These are phyloP conservation scores for Lampris megalopsis DNA, from an alignment of 2,113 vertebrate species.

Conservation along the genomic window DNA sequence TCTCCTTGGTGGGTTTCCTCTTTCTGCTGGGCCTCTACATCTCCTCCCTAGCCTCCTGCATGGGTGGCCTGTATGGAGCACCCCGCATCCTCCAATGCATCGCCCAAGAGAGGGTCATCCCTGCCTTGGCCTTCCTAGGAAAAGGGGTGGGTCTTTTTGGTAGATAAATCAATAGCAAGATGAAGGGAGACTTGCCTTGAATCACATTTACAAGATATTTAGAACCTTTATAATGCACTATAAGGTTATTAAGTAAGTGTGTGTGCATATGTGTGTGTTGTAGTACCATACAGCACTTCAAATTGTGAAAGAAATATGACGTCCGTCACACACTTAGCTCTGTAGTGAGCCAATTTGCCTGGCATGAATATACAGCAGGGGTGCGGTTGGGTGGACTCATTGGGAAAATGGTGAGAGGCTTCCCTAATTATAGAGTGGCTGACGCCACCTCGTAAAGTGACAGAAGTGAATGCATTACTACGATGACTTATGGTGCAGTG, in stretches of 20 bases:
- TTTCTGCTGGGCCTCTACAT: constrained; percentile 97
- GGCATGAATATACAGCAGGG: constrained; percentile 24
- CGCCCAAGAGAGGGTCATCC: constrained; percentile 94
- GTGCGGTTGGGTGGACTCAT: constrained; percentile 37
- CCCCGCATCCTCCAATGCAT: constrained; percentile 98
- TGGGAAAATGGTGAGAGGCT: constrained; percentile 54
- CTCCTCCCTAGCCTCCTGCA: constrained; percentile 97
- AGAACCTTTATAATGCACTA: too few species aligned
- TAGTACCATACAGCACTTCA: background rate
- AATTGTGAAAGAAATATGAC: constrained; percentile 11
- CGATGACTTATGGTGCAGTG: constrained; percentile 7
- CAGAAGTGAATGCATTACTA: constrained; percentile 34
- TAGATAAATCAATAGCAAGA: background rate
- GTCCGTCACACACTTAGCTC: background rate
- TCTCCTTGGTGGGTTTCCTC: constrained; percentile 97
- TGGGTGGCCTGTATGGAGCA: constrained; percentile 95
- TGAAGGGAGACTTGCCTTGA: too few species aligned
- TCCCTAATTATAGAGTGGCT: constrained; percentile 71
- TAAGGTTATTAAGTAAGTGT: too few species aligned
- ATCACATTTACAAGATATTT: too few species aligned
- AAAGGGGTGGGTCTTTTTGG: constrained; percentile 85
- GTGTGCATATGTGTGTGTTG: background rate
- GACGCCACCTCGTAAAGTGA: constrained; percentile 40
- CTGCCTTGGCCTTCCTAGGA: constrained; percentile 86
- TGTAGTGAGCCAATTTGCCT: constrained; percentile 3